These are phyloP conservation scores for Steromphala cineraria DNA, from an alignment of 2,888 invertebrate genomes.

Conservation along the genomic window DNA sequence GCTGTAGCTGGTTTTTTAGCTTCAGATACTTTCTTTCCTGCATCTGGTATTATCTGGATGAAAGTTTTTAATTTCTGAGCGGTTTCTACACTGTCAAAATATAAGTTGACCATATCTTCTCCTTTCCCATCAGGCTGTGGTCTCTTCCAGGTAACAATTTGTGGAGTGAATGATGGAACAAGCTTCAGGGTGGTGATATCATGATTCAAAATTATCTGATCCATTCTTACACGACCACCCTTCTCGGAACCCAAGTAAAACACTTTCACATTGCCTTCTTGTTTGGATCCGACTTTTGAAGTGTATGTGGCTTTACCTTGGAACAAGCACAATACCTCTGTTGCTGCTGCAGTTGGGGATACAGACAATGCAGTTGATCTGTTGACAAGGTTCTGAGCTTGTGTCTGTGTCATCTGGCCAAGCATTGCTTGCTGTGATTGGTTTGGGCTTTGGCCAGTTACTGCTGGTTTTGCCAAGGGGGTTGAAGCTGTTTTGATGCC, in stretches of 20 bases:
- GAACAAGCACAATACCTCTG: not conserved
- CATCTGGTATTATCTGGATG: not conserved
- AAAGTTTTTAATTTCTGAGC: not conserved
- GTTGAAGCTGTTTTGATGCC: conserved; percentile 13
- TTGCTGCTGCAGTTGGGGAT: not conserved
- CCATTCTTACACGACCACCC: conserved; percentile 1
- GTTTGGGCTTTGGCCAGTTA: not conserved
- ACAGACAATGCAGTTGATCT: not conserved
- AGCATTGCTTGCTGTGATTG: not conserved
- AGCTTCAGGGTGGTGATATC: conserved; percentile 25
- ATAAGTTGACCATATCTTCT: conserved; percentile 20
- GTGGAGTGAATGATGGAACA: conserved; percentile 9
- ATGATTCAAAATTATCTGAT: conserved; percentile 32
- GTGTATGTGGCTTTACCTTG: conserved; percentile 13
- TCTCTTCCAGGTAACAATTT: conserved; percentile 25
- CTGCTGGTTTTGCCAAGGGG: not conserved
- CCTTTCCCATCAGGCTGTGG: conserved; percentile 23
- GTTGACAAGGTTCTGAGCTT: not conserved
- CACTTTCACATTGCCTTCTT: not conserved
- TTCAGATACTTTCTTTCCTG: not conserved
- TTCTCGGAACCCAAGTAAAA: not conserved
- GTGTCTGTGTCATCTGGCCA: not conserved
- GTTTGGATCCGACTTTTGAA: not conserved
- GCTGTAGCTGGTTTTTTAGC: not conserved
- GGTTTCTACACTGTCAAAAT: not conserved